These are phyloP conservation scores for Meiosimyza platycephala DNA, from an alignment of 2,888 invertebrate species.

Conservation along the genomic window DNA sequence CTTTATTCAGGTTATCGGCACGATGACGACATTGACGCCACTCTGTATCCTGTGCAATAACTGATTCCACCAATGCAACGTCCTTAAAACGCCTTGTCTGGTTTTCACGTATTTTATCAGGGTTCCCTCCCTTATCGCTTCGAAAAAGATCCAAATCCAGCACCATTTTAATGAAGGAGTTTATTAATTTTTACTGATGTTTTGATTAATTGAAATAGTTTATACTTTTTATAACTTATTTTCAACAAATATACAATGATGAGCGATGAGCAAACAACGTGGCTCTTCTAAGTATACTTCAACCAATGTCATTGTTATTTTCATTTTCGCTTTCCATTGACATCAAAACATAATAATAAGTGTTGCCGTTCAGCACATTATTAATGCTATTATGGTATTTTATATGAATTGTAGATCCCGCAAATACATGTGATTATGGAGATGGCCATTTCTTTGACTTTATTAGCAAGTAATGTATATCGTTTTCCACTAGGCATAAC, in stretches of 20 bases:
- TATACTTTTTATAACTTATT: background rate
- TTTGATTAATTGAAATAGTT: background rate
- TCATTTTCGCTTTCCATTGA: too few species aligned
- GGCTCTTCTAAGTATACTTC: background rate
- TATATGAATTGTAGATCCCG: too few species aligned
- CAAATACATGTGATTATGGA: too few species aligned
- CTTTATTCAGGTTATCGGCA: conserved; percentile 93
- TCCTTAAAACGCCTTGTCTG: conserved; percentile 95
- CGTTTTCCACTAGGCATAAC: too few species aligned
- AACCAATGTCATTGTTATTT: too few species aligned
- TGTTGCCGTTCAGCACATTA: too few species aligned
- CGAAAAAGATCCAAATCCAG: conserved; percentile 97
- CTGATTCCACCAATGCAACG: conserved; percentile 88
- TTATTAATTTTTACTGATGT: background rate
- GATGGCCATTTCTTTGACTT: too few species aligned
- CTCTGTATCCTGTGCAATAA: conserved; percentile 86
- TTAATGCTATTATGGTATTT: accelerated
- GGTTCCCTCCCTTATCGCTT: conserved; percentile 94
- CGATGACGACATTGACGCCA: conserved; percentile 94
- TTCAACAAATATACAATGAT: too few species aligned
- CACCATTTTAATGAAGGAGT: conserved; percentile 77
- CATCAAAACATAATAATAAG: too few species aligned
- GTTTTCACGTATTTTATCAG: conserved; percentile 90
- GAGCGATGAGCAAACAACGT: background rate
- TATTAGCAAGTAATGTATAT: too few species aligned